Conservation (phyloP, 2,797 vertebrate species). For the Ceryle rudis region DNA sequence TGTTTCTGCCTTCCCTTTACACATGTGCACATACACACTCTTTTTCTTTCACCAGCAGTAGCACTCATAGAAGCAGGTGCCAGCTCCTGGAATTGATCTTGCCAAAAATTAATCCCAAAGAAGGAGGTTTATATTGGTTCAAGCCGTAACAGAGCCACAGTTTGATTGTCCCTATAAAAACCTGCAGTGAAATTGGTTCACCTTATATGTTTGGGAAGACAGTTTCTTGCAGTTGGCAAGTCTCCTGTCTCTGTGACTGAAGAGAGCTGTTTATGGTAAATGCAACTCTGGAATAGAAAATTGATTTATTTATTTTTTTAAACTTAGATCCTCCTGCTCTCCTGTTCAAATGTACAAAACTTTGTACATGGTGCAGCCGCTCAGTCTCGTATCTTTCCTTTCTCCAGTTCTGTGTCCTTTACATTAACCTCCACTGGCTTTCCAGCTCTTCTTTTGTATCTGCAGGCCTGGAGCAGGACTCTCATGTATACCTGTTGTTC, state of each 20-base stretch:
- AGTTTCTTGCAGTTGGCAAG: neutral
- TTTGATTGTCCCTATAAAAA: neutral
- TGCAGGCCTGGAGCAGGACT: neutral
- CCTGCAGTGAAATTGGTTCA: neutral
- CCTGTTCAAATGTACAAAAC: neutral
- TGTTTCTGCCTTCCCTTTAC: neutral
- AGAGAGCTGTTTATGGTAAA: neutral
- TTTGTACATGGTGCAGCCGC: neutral
- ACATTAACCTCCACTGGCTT: neutral
- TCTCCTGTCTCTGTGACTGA: neutral
- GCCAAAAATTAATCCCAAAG: neutral
- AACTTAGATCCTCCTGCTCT: neutral
- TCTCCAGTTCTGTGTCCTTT: neutral
- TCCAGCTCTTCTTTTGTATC: neutral
- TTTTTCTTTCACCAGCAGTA: neutral
- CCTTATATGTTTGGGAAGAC: neutral
- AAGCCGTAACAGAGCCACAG: neutral
- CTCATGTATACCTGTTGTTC: neutral
- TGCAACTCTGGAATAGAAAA: neutral
- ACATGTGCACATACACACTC: rapidly evolving
- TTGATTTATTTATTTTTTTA: neutral
- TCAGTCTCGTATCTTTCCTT: neutral
- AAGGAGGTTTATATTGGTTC: neutral
- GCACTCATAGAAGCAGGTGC: neutral
- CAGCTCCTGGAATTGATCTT: neutral